Evolutionary conservation across 2,888 invertebrate species (phyloP).

Genomic region (Bruchidius siliquastri): DNA sequence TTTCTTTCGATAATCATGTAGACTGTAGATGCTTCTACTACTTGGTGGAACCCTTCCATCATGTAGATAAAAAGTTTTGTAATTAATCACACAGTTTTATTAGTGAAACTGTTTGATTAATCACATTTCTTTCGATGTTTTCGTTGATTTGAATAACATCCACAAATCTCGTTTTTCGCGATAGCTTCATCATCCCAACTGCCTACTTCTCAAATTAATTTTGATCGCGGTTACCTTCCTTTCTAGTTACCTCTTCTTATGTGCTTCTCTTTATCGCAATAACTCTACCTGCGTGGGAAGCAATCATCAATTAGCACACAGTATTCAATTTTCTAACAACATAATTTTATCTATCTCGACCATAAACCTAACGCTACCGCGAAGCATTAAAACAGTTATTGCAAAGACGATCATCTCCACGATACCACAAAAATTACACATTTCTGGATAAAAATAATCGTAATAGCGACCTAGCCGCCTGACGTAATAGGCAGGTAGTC

Average conservation of each 20-base stretch:
- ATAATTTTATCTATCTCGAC: background rate
- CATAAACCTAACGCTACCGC: background rate
- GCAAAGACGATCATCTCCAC: background rate
- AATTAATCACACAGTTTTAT: too few relatives aligned
- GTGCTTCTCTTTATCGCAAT: background rate
- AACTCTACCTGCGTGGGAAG: background rate
- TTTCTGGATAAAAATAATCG: background rate
- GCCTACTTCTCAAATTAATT: too few relatives aligned
- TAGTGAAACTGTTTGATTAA: too few relatives aligned
- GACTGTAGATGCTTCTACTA: too few relatives aligned
- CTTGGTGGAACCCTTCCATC: too few relatives aligned
- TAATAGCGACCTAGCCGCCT: slow-evolving; percentile 9
- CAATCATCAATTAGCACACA: background rate
- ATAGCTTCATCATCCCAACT: too few relatives aligned
- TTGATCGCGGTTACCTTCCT: too few relatives aligned
- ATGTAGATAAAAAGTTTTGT: too few relatives aligned
- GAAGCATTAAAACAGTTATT: background rate
- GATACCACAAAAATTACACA: background rate
- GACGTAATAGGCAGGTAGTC: slow-evolving; percentile 13
- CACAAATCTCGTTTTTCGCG: too few relatives aligned
- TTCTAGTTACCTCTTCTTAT: background rate
- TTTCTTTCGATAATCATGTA: too few relatives aligned
- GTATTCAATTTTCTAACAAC: background rate
- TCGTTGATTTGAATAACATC: too few relatives aligned
- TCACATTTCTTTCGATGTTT: too few relatives aligned